Evolutionary conservation across 2,888 invertebrate species (phyloP).

Genomic region (Synergus umbraculus): DNA sequence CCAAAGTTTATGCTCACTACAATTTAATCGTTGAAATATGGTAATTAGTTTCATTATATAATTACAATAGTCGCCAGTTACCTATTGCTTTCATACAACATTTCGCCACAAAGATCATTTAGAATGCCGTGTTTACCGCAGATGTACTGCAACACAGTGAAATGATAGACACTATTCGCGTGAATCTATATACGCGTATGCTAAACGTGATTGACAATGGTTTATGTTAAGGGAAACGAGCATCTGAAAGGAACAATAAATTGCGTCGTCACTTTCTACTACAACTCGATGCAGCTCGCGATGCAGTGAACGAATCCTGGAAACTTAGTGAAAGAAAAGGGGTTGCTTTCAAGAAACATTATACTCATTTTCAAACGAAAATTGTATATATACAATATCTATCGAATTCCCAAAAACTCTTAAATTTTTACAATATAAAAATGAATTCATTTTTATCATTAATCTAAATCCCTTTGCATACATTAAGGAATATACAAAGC

Average conservation of each 20-base stretch:
- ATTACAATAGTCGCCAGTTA: background rate
- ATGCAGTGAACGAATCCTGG: background rate
- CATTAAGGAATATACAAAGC: too few relatives aligned
- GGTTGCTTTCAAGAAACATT: background rate
- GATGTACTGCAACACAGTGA: conserved; percentile 12
- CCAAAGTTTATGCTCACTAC: background rate
- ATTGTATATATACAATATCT: background rate
- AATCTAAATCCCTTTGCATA: too few relatives aligned
- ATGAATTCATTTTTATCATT: too few relatives aligned
- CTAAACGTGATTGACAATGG: conserved; percentile 17
- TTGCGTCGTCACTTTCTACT: conserved; percentile 4
- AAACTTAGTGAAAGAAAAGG: background rate
- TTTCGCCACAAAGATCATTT: conserved; percentile 6
- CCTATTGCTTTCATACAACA: background rate
- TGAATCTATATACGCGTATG: background rate
- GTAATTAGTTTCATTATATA: background rate
- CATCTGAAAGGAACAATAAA: background rate
- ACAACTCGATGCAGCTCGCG: background rate
- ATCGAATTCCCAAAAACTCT: background rate
- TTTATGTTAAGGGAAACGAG: background rate
- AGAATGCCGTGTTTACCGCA: background rate
- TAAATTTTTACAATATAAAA: background rate
- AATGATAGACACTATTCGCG: conserved; percentile 2
- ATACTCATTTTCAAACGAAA: background rate
- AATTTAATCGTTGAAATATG: background rate